Conservation (phyloP, 2,888 invertebrate genomes). For the Himalopsyche anomala region DNA sequence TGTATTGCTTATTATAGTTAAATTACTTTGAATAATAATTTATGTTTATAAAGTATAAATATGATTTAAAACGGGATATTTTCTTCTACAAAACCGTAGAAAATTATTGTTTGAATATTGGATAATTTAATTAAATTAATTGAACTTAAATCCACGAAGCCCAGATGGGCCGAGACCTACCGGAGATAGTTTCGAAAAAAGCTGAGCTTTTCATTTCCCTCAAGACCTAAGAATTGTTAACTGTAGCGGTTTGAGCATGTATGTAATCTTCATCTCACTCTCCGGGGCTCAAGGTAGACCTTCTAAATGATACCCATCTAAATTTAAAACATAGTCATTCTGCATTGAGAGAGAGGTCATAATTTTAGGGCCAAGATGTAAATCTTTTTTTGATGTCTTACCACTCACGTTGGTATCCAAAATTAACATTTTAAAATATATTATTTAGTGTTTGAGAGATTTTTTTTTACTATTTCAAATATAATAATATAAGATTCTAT, state of each 20-base stretch:
- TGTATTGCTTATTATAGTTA: no score
- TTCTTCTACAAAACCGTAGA: no score
- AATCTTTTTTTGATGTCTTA: not conserved
- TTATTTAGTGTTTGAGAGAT: no score
- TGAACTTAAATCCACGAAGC: not conserved
- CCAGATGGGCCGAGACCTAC: not conserved
- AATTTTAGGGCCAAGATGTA: not conserved
- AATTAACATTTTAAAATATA: no score
- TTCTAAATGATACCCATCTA: slow-evolving; percentile 3
- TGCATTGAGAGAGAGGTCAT: slow-evolving; percentile 14
- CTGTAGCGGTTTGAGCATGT: not conserved
- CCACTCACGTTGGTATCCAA: no score
- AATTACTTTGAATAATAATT: no score
- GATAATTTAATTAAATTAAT: not conserved
- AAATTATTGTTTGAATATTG: not conserved
- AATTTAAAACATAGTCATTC: slow-evolving; percentile 24
- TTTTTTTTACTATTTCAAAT: no score
- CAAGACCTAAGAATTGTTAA: slow-evolving; percentile 27
- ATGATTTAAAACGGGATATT: no score
- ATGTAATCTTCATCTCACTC: not conserved
- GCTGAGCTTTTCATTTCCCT: not conserved
- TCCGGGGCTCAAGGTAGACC: not conserved
- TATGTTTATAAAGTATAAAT: no score
- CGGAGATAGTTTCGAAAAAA: slow-evolving; percentile 3
- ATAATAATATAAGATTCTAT: no score